These are phyloP conservation scores for Carettochelys insculpta DNA, from an alignment of 2,113 vertebrate species.

Conservation along the genomic window DNA sequence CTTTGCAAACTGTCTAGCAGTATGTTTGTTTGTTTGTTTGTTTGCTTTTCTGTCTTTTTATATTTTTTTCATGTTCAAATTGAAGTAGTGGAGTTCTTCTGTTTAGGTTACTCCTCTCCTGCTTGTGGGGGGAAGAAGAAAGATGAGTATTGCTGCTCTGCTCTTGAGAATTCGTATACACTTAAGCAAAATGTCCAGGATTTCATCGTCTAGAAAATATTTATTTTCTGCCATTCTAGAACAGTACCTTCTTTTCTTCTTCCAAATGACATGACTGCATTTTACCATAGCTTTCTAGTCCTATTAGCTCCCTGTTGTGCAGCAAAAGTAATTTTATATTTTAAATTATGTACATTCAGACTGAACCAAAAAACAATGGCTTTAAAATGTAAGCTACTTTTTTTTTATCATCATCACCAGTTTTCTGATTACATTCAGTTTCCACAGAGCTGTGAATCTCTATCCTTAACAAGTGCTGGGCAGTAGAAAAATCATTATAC, in stretches of 20 bases:
- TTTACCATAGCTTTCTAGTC: neutral
- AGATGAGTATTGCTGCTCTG: neutral
- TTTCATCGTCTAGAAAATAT: neutral
- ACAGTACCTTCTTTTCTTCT: neutral
- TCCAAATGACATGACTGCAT: neutral
- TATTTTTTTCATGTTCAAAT: neutral
- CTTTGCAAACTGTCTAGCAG: accelerated
- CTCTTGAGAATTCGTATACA: neutral
- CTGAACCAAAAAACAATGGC: neutral
- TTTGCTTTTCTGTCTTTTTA: neutral
- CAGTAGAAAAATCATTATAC: neutral
- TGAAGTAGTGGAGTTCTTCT: neutral
- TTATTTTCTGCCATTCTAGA: neutral
- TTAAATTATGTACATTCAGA: neutral
- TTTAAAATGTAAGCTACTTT: neutral
- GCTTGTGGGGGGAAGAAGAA: neutral
- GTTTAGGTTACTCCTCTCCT: neutral
- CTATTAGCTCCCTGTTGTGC: neutral
- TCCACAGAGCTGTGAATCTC: neutral
- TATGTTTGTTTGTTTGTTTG: accelerated
- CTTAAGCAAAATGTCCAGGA: neutral
- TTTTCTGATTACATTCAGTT: neutral
- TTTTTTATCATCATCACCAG: neutral
- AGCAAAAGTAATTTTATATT: neutral
- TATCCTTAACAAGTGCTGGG: neutral